Percentiles rank a stretch among this genome's conserved stretches.
Conservation (phyloP, 2,888 invertebrate species). For the Habrosyne pyritoides region DNA sequence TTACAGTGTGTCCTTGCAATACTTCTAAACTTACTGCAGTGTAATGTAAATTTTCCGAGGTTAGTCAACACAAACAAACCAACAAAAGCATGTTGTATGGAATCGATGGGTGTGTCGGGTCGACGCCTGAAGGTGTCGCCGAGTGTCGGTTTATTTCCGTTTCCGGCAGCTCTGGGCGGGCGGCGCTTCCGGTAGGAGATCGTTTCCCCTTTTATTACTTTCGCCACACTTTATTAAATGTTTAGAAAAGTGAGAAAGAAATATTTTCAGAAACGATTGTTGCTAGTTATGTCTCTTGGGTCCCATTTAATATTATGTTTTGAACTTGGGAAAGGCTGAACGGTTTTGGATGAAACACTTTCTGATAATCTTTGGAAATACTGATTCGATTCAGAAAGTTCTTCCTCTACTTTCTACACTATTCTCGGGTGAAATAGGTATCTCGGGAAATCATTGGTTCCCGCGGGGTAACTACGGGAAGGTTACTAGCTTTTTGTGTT, state of each 20-base stretch:
- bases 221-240: conserved; percentile 12
- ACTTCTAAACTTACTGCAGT: not conserved
- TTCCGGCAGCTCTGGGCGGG: conserved; percentile 31
- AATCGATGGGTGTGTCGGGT: conserved; percentile 18
- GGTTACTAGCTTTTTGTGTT: too few species aligned
- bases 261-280: conserved; percentile 13
- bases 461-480: too few species aligned
- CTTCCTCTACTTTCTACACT: too few species aligned
- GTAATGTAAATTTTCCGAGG: not conserved
- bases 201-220: conserved; percentile 37
- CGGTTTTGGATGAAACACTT: too few species aligned
- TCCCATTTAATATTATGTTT: not conserved
- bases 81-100: conserved; percentile 3
- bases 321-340: too few species aligned
- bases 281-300: conserved; percentile 9
- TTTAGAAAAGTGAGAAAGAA: not conserved
- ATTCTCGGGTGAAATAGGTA: too few species aligned
- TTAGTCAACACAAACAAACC: not conserved
- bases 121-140: conserved; percentile 38
- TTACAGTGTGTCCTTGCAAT: not conserved
- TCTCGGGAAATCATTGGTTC: too few species aligned
- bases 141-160: conserved; percentile 36
- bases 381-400: too few species aligned
- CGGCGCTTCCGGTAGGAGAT: conserved; percentile 32
- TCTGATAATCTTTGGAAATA: too few species aligned